Evolutionary conservation across 2,113 vertebrate genomes (phyloP), one percentile per base, ranked within the genome.

Genomic region (Oxyruncus cristatus): DNA sequence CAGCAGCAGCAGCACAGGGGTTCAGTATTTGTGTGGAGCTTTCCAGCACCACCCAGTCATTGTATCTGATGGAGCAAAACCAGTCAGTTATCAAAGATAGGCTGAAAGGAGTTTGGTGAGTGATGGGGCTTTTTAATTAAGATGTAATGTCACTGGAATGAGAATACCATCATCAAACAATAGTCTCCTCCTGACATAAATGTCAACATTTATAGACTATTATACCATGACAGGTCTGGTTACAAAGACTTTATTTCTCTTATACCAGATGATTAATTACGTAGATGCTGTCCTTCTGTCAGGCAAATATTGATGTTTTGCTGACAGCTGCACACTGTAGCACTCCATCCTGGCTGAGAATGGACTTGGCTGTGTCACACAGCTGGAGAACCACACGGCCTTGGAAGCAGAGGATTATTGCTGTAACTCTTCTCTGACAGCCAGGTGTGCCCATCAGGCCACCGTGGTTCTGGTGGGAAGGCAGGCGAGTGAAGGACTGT

Each of bases 41-140:
- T 82, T 88, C 56, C 76, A 85, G 59, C 66, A 53, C 63, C 6
- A 0, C 70, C 87, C 78, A 59, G 44, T 50, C 74, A 5, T n/a
- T 65, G 62, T 12, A 23, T 65, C 52, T 73, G 55, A 42, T 68
- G 52, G 49, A 77, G 44, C 2, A 2, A 78, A 86, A 73, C 6
- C 37, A 73, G 33, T 49, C 89, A 62, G 77, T 88, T 81, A 88
- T 41, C 78, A 82, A 50, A 92, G 59, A n/a, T 1, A 88, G 82
- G 49, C 33, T 67, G 84, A 96, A 95, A 97, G 62, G 53, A 86
- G 79, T 82, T 56, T 50, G 61, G 88, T 85, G 85, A 94, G 95
- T 95, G 93, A 96, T 95, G 93, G 30, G 12, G 1, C 79, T 93
- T 90, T 96, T 98, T 96, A 96, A 96, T 97, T 97, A 97, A 97